These are phyloP conservation scores for Parascotia fuliginaria DNA, from an alignment of 2,888 invertebrate species.

Conservation along the genomic window DNA sequence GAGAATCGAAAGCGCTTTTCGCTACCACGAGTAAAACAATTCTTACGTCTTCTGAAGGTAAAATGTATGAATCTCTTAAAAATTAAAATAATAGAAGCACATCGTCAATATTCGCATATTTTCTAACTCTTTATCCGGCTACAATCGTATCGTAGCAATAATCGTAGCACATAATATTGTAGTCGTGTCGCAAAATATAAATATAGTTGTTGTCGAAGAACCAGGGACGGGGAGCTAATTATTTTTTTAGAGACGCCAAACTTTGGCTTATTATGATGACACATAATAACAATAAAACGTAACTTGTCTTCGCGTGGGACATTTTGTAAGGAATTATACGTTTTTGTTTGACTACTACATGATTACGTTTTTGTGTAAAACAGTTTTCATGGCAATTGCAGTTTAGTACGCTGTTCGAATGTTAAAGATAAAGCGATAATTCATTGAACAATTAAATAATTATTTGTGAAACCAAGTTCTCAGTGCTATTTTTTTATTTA, in stretches of 20 bases:
- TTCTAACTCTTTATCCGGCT: too few relatives aligned
- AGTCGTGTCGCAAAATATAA: slow-evolving; percentile 35
- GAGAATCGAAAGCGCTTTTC: too few relatives aligned
- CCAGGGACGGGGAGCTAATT: slow-evolving; percentile 57
- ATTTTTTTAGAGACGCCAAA: slow-evolving; percentile 67
- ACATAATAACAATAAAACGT: slow-evolving; percentile 67
- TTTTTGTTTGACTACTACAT: slow-evolving; percentile 27
- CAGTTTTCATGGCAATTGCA: slow-evolving; percentile 31
- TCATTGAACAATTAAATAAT: slow-evolving; percentile 7
- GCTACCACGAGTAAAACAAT: too few relatives aligned
- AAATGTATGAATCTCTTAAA: too few relatives aligned
- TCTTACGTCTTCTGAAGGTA: too few relatives aligned
- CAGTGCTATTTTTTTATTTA: not conserved
- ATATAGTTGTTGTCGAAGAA: slow-evolving; percentile 33
- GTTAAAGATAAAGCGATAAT: slow-evolving; percentile 3
- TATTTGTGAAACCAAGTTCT: not conserved
- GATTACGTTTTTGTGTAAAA: slow-evolving; percentile 29
- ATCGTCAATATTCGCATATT: too few relatives aligned
- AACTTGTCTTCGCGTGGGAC: slow-evolving; percentile 53
- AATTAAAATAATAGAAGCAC: too few relatives aligned
- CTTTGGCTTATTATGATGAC: slow-evolving; percentile 68
- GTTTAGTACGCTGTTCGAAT: slow-evolving; percentile 30
- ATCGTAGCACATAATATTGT: not conserved
- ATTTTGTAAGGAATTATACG: slow-evolving; percentile 40
- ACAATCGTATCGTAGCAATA: not conserved